A percentile compares a stretch with the other conserved stretches of the same genome.
phyloP scores from a whole-genome alignment of 2,797 vertebrate species.

The Martes flavigula region DNA sequence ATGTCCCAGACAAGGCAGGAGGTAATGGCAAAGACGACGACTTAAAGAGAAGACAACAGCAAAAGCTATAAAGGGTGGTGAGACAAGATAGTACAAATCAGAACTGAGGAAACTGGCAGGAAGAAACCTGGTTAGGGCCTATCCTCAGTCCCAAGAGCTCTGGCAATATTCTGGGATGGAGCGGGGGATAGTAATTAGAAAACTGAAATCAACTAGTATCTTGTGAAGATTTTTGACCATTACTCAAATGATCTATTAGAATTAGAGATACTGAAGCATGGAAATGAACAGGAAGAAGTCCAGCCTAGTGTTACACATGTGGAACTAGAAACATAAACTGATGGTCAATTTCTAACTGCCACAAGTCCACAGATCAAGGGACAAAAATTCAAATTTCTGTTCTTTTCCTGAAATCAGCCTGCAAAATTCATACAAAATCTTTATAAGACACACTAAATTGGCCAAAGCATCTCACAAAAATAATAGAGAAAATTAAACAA shows the following conservation, averaged over 20 bases:
- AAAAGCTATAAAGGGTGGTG: background rate
- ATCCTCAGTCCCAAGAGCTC: background rate
- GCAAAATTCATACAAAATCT: constrained; percentile 7
- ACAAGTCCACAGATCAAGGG: background rate
- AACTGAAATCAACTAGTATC: background rate
- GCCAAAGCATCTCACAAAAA: background rate
- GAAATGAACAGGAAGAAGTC: background rate
- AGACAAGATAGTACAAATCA: background rate
- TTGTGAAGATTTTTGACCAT: background rate
- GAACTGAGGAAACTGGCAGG: background rate
- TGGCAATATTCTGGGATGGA: background rate
- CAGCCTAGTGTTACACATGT: background rate
- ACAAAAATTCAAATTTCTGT: background rate
- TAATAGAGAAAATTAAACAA: constrained; percentile 2
- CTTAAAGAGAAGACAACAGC: background rate
- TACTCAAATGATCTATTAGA: background rate
- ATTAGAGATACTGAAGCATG: background rate
- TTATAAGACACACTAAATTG: background rate
- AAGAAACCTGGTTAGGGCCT: background rate
- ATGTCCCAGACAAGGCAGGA: background rate
- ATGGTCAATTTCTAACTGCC: background rate
- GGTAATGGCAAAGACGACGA: background rate
- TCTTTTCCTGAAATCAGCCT: background rate
- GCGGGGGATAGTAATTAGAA: background rate
- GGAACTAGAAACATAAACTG: background rate